Conservation (phyloP, 64 coral and sea anemone genomes). For the Dendronephthya gigantea region DNA sequence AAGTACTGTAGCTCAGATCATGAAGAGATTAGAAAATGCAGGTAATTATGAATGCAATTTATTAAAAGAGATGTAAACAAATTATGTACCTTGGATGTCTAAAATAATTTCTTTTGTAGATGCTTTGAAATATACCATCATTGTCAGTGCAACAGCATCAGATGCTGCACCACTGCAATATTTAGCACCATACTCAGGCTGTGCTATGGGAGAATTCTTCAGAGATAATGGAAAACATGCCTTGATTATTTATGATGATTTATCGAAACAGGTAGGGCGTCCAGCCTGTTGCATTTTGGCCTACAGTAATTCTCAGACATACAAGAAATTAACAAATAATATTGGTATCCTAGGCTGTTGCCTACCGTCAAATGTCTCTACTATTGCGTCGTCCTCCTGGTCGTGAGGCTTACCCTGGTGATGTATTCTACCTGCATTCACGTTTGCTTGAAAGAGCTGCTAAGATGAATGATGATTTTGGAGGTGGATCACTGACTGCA, state of each 20-base stretch:
- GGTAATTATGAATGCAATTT: conserved; percentile 47
- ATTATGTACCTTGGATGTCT: neutral
- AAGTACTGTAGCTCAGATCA: conserved; percentile 97
- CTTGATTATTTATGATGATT: conserved; percentile 98
- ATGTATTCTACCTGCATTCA: conserved; percentile 98
- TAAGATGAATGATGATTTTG: conserved; percentile 91
- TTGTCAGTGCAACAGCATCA: conserved; percentile 97
- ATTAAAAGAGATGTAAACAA: neutral
- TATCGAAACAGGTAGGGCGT: conserved; percentile 80
- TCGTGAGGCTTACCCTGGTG: conserved; percentile 97
- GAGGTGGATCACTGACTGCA: conserved; percentile 90
- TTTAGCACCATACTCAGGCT: conserved; percentile 88
- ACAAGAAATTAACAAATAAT: neutral
- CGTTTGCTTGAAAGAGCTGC: conserved; percentile 92
- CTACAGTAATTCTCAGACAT: neutral
- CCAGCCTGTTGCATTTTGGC: no score
- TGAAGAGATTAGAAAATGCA: conserved; percentile 82
- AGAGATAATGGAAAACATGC: conserved; percentile 98
- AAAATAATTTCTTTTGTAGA: conserved; percentile 27
- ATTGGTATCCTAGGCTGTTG: conserved; percentile 59
- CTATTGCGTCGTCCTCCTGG: conserved; percentile 88
- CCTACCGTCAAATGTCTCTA: conserved; percentile 98
- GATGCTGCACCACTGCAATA: conserved; percentile 97
- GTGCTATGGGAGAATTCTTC: conserved; percentile 99
- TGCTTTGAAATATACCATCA: conserved; percentile 97